These are phyloP conservation scores for Morus bassanus DNA, from an alignment of 2,797 vertebrate genomes.

Conservation along the genomic window DNA sequence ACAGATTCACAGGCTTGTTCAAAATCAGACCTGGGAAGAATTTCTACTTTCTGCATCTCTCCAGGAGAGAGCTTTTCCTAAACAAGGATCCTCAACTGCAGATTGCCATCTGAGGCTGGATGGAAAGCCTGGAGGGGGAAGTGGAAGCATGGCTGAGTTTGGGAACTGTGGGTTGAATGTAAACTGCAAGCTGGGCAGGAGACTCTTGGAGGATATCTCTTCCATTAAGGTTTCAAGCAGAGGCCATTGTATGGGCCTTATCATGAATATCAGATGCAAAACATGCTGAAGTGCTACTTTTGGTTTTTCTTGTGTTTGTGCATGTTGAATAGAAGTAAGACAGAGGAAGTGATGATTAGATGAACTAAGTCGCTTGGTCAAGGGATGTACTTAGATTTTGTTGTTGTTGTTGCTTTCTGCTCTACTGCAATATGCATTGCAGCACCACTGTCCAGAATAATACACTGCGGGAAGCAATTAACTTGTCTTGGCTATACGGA, in stretches of 20 bases:
- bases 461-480: not conserved
- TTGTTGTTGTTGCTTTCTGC: not conserved
- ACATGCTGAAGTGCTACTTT: not conserved
- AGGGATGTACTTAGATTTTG: not conserved
- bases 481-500: not conserved
- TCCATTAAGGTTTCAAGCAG: not conserved
- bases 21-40: not conserved
- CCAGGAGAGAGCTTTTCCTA: not conserved
- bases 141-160: not conserved
- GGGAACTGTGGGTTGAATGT: not conserved
- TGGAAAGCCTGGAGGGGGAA: not conserved
- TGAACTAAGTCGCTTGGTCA: not conserved
- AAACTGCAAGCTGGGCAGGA: not conserved
- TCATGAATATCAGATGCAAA: not conserved
- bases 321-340: not conserved
- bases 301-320: not conserved
- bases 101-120: not conserved
- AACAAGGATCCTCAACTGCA: rapidly evolving
- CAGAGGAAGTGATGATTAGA: not conserved
- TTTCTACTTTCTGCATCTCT: not conserved
- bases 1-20: not conserved
- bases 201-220: not conserved
- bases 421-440: not conserved
- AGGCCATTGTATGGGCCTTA: not conserved
- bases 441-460: not conserved